Evolutionary conservation across 2,888 invertebrate genomes (phyloP), one percentile per base, ranked within the genome.

Genomic region (Globia sparganii): DNA sequence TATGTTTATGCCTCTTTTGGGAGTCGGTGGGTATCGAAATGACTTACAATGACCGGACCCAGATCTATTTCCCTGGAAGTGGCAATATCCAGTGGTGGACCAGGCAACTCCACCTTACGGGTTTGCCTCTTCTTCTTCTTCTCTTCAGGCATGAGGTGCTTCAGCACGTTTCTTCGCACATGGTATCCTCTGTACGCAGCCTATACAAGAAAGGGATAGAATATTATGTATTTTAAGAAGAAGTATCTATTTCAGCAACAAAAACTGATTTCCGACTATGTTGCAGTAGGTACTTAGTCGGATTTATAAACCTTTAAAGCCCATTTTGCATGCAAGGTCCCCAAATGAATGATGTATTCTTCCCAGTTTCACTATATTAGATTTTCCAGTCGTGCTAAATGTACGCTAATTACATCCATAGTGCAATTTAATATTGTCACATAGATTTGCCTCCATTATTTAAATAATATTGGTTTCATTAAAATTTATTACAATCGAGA

Each of bases 121-220:
- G 90, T 88, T 0, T 66, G 72, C 81, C 89, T 93, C 80, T 89
- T 92, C 75, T 88, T 72, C 49, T 79, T 91, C 28, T 31, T 59
- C 1, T 86, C 71, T 70, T 89, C 89, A 0, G 92, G 91, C 64
- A 92, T 91, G 43, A 95, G 83, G 61, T 94, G 94, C 3, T 84
- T 89, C 0, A 96, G 88, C n/a, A 96, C 82, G 64, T 94, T 93
- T 75, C 93, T 93, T 1, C 96, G 93, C 0, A 95, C 90, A 67
- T 96, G 91, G 83, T 96, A 96, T 0, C 96, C 96, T 87, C 91
- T 90, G 80, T 96, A 96, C 0, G 96, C 96, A 1, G 96, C 95
- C 96, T 96, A 72, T 4, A 84, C 84, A 31, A 31, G 0, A 43
- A 56, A 61, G n/a, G 18, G n/a, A 37, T n/a, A 34, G 31, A 67